These are phyloP conservation scores for Lithophane semibrunnea DNA, from an alignment of 2,888 invertebrate species.

Conservation along the genomic window DNA sequence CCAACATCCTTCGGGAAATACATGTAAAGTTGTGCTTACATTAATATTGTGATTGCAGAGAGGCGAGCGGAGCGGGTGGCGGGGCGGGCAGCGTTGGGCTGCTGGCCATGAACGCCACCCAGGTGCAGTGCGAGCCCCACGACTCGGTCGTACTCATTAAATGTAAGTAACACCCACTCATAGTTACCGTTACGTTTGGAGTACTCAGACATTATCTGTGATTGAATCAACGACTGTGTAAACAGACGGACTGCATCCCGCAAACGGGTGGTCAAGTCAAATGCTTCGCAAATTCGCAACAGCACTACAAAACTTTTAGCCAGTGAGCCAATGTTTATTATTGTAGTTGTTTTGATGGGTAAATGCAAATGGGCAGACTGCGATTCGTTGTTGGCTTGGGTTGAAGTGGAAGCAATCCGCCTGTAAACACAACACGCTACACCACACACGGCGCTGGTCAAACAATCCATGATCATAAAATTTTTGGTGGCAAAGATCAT, in stretches of 20 bases:
- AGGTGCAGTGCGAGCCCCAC: slow-evolving; percentile 92
- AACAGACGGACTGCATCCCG: slow-evolving; percentile 12
- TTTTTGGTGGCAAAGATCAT: slow-evolving; percentile 15
- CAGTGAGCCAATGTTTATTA: slow-evolving; percentile 1
- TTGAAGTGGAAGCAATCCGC: slow-evolving; percentile 12
- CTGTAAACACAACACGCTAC: slow-evolving; percentile 1
- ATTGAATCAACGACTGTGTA: slow-evolving; percentile 33
- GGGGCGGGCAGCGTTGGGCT: slow-evolving; percentile 88
- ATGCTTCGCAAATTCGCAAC: slow-evolving; percentile 8
- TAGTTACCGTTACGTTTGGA: slow-evolving; percentile 39
- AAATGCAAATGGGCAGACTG: background rate
- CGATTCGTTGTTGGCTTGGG: slow-evolving; percentile 37
- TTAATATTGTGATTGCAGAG: slow-evolving; percentile 74
- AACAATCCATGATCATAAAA: slow-evolving; percentile 20
- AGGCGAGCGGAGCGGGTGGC: slow-evolving; percentile 88
- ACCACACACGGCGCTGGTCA: slow-evolving; percentile 1
- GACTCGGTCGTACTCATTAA: slow-evolving; percentile 94
- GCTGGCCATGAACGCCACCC: slow-evolving; percentile 91
- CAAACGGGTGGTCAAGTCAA: background rate
- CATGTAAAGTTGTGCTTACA: slow-evolving; percentile 32
- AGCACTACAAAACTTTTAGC: slow-evolving; percentile 23
- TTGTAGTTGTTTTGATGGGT: slow-evolving; percentile 4
- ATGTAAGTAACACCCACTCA: slow-evolving; percentile 90
- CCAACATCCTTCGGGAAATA: slow-evolving; percentile 38
- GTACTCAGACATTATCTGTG: slow-evolving; percentile 22